Base-by-base conservation (phyloP, 2,888 invertebrate species). In the Rhaphigaster nebulosa region DNA sequence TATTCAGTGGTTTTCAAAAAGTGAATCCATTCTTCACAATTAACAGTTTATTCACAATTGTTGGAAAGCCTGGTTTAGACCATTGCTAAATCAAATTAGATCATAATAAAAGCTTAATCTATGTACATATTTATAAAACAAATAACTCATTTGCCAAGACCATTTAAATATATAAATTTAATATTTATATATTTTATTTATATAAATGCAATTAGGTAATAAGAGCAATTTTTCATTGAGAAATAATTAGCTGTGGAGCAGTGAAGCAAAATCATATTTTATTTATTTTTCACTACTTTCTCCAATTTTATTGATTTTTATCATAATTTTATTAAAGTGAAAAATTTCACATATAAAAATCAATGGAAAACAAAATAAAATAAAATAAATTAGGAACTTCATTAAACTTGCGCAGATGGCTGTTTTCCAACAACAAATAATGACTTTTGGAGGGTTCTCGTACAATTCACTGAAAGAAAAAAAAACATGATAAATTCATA, bases 381-480 rank as follows among this genome's bases (percentile, higher is more conserved):
- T n/a, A 20, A 45, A 84, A 84, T 6, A 87, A 87, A 34, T 38
- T 87, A 87, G 87, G 87, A 87, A 87, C 87, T 87, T 34, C 54
- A 56, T 92, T 90, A 92, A 56, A 92, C 92, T 50, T 90, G 88
- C 23, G 92, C 91, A n/a, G 92, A 91, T 56, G 92, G 92, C 10
- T 92, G 92, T 93, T 96, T 96, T 92, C 96, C 96, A 92, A 97
- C 95, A 92, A 97, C 97, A 94, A 97, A 94, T 93, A 97, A 95
- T 93, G 96, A 93, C 94, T 96, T 96, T 94, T 97, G 97, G 92
- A 96, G 94, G 93, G 95, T 94, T 93, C 94, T 94, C 50, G 97
- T 97, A 91, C 94, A 93, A 93, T 93, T 95, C 94, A 95, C 96
- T 96, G 95, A 20, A 91, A 89, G 70, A 54, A 89, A 87, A 90